These are phyloP conservation scores for Cherax quadricarinatus DNA, from an alignment of 1,140 invertebrate genomes.

Conservation along the genomic window DNA sequence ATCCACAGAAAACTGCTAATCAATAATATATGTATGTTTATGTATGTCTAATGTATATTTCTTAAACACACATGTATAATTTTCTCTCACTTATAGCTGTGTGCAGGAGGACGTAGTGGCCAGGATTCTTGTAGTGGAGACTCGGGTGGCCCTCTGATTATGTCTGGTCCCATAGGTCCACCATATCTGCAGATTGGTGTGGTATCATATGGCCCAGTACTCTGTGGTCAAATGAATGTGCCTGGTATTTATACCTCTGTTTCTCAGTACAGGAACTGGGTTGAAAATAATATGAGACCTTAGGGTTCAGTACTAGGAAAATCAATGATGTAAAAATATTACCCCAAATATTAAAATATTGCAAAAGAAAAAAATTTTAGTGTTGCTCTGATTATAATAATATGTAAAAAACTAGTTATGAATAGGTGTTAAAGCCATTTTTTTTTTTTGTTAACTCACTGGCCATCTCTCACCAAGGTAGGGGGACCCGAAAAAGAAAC, in stretches of 20 bases:
- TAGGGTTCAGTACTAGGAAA: not conserved
- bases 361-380: too few species aligned
- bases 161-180: conserved; percentile 27
- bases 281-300: conserved; percentile 30
- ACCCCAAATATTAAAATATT: not conserved
- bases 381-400: too few species aligned
- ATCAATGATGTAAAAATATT: too few species aligned
- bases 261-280: conserved; percentile 54
- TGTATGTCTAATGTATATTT: too few species aligned
- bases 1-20: too few species aligned
- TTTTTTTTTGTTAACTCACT: too few species aligned
- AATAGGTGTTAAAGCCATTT: too few species aligned
- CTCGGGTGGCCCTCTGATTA: conserved; percentile 61
- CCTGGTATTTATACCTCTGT: conserved; percentile 59
- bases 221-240: conserved; percentile 26
- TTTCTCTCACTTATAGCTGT: conserved; percentile 64
- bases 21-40: too few species aligned
- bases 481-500: too few species aligned
- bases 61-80: not conserved
- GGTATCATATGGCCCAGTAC: conserved; percentile 33
- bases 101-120: conserved; percentile 50
- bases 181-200: conserved; percentile 53
- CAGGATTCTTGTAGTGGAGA: conserved; percentile 57
- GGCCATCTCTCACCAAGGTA: too few species aligned
- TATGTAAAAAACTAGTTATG: too few species aligned